phyloP scores from a whole-genome alignment of 2,113 vertebrate species.

The Crotophaga sulcirostris region DNA sequence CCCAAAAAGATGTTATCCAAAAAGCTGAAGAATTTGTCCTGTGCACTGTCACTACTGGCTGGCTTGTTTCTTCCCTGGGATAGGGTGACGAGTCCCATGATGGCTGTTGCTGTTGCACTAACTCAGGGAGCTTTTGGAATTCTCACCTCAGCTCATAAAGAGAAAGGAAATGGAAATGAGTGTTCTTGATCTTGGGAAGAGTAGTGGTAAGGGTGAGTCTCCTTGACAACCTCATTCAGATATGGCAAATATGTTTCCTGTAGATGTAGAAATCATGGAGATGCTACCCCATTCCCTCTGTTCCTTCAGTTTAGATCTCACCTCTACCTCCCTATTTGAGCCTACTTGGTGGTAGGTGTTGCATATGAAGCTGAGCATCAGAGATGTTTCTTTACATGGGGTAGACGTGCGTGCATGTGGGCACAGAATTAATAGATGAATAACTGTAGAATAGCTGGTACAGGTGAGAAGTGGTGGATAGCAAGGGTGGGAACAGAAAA shows the following conservation, averaged over 20 bases:
- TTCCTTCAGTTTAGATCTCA: not conserved
- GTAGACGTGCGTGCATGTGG: not conserved
- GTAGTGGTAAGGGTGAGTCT: not conserved
- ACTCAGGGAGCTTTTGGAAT: not conserved
- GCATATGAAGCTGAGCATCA: not conserved
- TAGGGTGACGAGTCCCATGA: not conserved
- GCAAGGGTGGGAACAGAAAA: not conserved
- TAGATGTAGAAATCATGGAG: not conserved
- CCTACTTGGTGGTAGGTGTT: not conserved
- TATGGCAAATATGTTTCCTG: not conserved
- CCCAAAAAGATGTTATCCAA: not conserved
- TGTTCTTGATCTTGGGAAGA: not conserved
- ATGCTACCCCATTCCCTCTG: not conserved
- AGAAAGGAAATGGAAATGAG: not conserved
- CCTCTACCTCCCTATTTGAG: not conserved
- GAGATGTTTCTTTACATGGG: not conserved
- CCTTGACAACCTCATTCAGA: not conserved
- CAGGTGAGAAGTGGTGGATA: not conserved
- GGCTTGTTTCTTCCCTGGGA: not conserved
- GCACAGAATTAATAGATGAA: not conserved
- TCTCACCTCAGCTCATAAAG: not conserved
- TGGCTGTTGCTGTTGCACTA: not conserved
- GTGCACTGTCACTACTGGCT: not conserved
- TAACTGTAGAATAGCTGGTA: not conserved
- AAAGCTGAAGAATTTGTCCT: not conserved